Conservation (phyloP, 1,140 invertebrate genomes). For the Tachypleus tridentatus region DNA sequence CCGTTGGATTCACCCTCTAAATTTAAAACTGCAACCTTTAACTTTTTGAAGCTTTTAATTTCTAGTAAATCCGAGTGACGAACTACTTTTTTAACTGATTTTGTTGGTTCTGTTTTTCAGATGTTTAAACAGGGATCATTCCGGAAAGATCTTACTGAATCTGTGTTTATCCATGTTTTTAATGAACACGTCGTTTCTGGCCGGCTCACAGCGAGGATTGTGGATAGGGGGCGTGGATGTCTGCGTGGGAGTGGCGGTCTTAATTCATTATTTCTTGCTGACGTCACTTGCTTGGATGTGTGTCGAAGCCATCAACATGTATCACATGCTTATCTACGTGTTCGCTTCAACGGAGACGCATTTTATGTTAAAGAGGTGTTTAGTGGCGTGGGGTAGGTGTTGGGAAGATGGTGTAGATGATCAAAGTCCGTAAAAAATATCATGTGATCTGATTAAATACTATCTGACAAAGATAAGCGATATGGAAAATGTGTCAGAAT, state of each 20-base stretch:
- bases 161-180: slow-evolving; percentile 39
- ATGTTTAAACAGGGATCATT: slow-evolving; percentile 38
- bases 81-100: too few relatives aligned
- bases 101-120: slow-evolving; percentile 26
- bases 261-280: slow-evolving; percentile 40
- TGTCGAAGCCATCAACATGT: slow-evolving; percentile 43
- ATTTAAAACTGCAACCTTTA: too few relatives aligned
- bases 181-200: slow-evolving; percentile 38
- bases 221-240: slow-evolving; percentile 21
- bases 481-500: too few relatives aligned
- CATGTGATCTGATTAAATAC: too few relatives aligned
- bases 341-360: slow-evolving; percentile 38
- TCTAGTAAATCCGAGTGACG: too few relatives aligned
- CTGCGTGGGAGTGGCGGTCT: slow-evolving; percentile 32
- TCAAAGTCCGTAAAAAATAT: too few relatives aligned
- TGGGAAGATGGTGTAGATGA: too few relatives aligned
- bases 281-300: slow-evolving; percentile 43
- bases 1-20: too few relatives aligned
- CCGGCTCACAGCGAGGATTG: slow-evolving; percentile 18
- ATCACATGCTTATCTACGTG: slow-evolving; percentile 42
- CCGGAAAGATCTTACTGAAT: slow-evolving; percentile 43
- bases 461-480: too few relatives aligned
- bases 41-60: too few relatives aligned
- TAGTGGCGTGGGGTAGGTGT: slow-evolving; percentile 42
- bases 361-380: slow-evolving; percentile 41